A percentile compares a stretch with the other conserved stretches of the same genome.
Evolutionary conservation across 2,113 vertebrate genomes (phyloP).

Genomic region (Narcine bancroftii): DNA sequence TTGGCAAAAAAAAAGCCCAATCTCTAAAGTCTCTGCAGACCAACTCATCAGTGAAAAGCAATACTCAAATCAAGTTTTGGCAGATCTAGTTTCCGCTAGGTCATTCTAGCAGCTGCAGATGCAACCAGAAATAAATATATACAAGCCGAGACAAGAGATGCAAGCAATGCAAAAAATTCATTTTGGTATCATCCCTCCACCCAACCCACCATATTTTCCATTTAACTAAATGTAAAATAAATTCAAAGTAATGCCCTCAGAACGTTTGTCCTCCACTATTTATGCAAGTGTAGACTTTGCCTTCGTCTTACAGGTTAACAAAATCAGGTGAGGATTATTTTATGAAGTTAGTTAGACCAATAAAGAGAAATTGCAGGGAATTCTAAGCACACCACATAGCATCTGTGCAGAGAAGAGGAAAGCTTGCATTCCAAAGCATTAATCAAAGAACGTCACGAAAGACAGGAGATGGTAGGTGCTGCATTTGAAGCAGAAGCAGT

Average conservation of each 20-base stretch:
- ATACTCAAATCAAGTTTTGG: neutral
- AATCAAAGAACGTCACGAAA: no score
- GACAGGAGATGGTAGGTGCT: no score
- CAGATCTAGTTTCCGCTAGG: neutral
- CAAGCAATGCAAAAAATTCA: slow-evolving; percentile 1
- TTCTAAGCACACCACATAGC: no score
- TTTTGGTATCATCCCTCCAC: neutral
- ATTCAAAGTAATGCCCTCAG: neutral
- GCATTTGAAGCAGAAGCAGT: no score
- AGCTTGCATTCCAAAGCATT: no score
- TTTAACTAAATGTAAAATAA: neutral
- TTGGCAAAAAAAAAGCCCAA: neutral
- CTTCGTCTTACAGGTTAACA: neutral
- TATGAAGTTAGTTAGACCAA: neutral
- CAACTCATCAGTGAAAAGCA: neutral
- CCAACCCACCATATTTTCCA: neutral
- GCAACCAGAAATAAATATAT: neutral
- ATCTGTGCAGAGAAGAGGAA: no score
- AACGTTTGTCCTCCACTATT: neutral
- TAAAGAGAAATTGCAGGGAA: no score
- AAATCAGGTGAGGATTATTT: neutral
- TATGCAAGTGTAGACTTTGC: neutral
- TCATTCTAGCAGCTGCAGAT: slow-evolving; percentile 15
- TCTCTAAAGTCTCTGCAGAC: neutral
- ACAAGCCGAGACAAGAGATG: neutral